Conservation (phyloP, 2,888 invertebrate genomes). For the Lutraria lutraria region DNA sequence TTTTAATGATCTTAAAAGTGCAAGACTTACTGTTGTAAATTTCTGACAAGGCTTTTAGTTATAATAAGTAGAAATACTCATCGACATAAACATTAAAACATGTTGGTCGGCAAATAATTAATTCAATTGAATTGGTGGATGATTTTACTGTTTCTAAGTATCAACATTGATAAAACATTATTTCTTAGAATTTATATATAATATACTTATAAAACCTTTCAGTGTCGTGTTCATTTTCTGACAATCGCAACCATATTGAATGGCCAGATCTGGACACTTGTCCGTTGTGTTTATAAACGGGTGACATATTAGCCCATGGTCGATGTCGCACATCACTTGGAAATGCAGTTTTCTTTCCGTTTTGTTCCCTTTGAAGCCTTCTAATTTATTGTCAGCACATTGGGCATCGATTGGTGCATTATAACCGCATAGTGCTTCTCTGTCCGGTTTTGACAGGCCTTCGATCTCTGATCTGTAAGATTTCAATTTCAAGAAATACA, state of each 20-base stretch:
- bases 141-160: too few species aligned
- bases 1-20: too few species aligned
- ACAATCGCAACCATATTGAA: conserved; percentile 10
- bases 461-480: neutral
- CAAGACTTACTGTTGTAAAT: too few species aligned
- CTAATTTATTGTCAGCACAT: neutral
- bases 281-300: neutral
- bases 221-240: neutral
- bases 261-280: neutral
- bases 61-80: too few species aligned
- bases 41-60: too few species aligned
- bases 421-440: neutral
- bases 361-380: neutral
- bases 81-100: too few species aligned
- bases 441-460: neutral
- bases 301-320: neutral
- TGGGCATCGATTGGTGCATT: neutral
- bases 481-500: too few species aligned
- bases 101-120: too few species aligned
- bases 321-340: neutral
- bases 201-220: too few species aligned
- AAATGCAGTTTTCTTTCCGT: neutral
- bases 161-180: too few species aligned
- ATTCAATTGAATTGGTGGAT: too few species aligned
- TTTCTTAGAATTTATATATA: too few species aligned